Conservation (phyloP, 2,797 vertebrate genomes). For the Phaenicophaeus curvirostris region DNA sequence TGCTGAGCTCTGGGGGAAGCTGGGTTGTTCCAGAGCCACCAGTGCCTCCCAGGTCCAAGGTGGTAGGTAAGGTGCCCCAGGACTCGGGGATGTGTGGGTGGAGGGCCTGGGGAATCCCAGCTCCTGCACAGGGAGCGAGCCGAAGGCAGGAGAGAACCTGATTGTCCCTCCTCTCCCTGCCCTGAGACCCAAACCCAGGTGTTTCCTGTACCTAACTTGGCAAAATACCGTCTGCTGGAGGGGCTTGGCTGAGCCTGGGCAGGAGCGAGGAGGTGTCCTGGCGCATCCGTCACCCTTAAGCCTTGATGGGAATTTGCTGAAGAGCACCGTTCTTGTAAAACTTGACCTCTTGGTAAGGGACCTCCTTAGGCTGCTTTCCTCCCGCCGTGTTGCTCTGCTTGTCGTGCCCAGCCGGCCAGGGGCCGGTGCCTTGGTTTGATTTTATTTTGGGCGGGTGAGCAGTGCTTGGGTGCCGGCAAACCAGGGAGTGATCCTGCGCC, state of each 20-base stretch:
- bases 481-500: not conserved
- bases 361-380: not conserved
- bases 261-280: rapidly evolving
- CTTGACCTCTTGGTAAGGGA: not conserved
- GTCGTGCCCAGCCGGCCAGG: not conserved
- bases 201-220: rapidly evolving
- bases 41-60: not conserved
- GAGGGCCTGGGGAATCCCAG: not conserved
- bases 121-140: not conserved
- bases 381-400: rapidly evolving
- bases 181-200: not conserved
- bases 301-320: not conserved
- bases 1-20: not conserved
- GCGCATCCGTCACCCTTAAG: not conserved
- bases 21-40: rapidly evolving
- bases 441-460: not conserved
- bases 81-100: not conserved
- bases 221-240: not conserved
- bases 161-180: not conserved
- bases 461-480: rapidly evolving
- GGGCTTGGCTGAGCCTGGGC: not conserved
- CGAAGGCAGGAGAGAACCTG: not conserved
- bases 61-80: not conserved
- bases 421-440: not conserved
- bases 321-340: not conserved